A percentile compares a stretch with the other conserved stretches of the same genome.
phyloP scores from a whole-genome alignment of 2,797 vertebrate genomes.

The Neopelma chrysocephalum region DNA sequence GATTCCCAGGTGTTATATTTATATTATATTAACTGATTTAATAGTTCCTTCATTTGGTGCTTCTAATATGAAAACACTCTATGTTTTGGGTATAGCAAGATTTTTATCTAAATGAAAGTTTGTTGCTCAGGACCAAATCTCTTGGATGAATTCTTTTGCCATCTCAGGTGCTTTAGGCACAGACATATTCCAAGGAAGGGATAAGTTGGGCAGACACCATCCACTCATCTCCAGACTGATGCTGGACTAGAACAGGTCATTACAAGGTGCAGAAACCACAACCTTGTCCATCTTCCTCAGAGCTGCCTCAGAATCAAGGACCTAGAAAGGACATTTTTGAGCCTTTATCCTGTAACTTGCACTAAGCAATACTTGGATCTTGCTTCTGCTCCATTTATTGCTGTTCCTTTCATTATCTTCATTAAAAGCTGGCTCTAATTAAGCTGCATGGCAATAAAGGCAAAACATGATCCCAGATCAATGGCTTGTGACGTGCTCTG shows the following conservation, averaged over 20 bases:
- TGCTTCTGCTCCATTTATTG: not conserved
- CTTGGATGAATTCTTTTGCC: not conserved
- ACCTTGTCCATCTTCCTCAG: not conserved
- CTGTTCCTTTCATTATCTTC: not conserved
- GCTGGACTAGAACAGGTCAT: not conserved
- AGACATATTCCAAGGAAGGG: not conserved
- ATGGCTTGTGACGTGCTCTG: not conserved
- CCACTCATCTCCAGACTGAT: not conserved
- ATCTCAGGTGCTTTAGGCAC: not conserved
- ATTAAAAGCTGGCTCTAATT: slow-evolving; percentile 14
- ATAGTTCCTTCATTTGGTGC: not conserved
- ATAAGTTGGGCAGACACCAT: no score
- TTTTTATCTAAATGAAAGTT: not conserved
- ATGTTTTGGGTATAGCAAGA: not conserved
- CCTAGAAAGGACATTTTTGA: not conserved
- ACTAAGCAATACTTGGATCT: not conserved
- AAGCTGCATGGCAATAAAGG: slow-evolving; percentile 5
- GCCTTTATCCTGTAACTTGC: not conserved
- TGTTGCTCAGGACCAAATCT: not conserved
- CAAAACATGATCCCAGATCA: not conserved
- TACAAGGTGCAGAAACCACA: not conserved
- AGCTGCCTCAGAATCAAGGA: not conserved
- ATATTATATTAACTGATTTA: not conserved
- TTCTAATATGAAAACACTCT: not conserved
- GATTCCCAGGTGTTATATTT: not conserved